These are phyloP conservation scores for Ptychodera flava DNA, from an alignment of 35 echinoderm and acorn worm species.

Conservation along the genomic window DNA sequence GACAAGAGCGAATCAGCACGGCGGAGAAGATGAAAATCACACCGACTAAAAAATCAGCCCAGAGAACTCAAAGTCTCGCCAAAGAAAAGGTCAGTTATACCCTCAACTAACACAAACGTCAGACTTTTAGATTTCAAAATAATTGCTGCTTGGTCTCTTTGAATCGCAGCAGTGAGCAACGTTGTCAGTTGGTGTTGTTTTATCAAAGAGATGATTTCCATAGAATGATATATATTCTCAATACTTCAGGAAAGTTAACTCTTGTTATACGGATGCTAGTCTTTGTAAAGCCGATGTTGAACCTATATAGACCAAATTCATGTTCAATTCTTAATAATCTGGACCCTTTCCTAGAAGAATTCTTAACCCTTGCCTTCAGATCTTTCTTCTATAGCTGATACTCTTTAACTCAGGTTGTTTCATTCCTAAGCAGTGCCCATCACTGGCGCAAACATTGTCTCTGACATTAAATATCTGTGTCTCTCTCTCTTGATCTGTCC, in stretches of 20 bases:
- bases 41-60: constrained; percentile 64
- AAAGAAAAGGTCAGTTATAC: constrained; percentile 65
- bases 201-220: too few relatives aligned
- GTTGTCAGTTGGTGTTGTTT: too few relatives aligned
- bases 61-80: constrained; percentile 43
- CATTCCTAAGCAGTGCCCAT: too few relatives aligned
- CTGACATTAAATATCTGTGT: too few relatives aligned
- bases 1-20: constrained; percentile 61
- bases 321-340: background rate
- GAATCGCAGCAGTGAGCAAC: too few relatives aligned
- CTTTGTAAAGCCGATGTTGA: too few relatives aligned
- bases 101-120: background rate
- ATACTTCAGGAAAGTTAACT: background rate
- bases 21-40: constrained; percentile 65
- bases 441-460: too few relatives aligned
- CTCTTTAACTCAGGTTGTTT: too few relatives aligned
- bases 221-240: background rate
- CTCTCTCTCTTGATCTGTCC: too few relatives aligned
- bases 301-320: background rate
- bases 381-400: background rate
- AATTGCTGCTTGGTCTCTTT: too few relatives aligned
- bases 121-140: background rate
- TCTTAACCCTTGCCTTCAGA: background rate
- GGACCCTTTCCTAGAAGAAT: background rate
- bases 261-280: too few relatives aligned